Evolutionary conservation across 2,113 vertebrate species (phyloP), one percentile per base, ranked within the genome.

Genomic region (Sterrhoptilus dennistouni): DNA sequence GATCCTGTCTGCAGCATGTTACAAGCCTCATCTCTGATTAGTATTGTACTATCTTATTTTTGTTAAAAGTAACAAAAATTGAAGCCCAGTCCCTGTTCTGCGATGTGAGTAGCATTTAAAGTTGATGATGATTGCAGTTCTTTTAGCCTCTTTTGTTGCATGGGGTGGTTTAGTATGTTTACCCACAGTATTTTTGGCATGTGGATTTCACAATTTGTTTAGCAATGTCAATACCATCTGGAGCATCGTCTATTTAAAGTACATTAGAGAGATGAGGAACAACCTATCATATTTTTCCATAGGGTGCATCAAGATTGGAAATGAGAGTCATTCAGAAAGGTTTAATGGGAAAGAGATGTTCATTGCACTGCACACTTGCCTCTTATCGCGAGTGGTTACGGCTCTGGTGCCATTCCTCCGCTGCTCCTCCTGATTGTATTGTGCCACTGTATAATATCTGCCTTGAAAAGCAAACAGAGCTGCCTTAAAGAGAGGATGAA

Each of bases 151-250:
- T 92, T 96, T 96, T 96, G 96, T 97, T 97, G 92, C 93, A 63
- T 21, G 64, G 96, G 96, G 93, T 96, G 88, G 96, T 92, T 97
- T 93, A 94, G 96, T 94, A 87, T 97, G 97, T 97, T 97, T 97
- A 96, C 95, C 96, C 94, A 96, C 96, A 97, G 96, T 97, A 94
- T 97, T 97, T 97, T 96, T 97, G 97, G 95, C 96, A 97, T 96
- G 97, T 93, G 97, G 92, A 80, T 95, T 96, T 97, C 95, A 96
- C 96, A 97, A 97, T 97, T 96, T 96, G 97, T 96, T 97, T 97
- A 96, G 95, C 96, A 94, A 74, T 96, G 97, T 97, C 97, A 97
- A 97, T 97, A 97, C 97, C 97, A 97, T 97, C 97, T 97, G 97
- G 97, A 97, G 95, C 93, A 93, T 97, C 95, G 63, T 97, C 97